Base-by-base conservation (phyloP, 1,140 invertebrate genomes). In the Melanaphis sacchari region DNA sequence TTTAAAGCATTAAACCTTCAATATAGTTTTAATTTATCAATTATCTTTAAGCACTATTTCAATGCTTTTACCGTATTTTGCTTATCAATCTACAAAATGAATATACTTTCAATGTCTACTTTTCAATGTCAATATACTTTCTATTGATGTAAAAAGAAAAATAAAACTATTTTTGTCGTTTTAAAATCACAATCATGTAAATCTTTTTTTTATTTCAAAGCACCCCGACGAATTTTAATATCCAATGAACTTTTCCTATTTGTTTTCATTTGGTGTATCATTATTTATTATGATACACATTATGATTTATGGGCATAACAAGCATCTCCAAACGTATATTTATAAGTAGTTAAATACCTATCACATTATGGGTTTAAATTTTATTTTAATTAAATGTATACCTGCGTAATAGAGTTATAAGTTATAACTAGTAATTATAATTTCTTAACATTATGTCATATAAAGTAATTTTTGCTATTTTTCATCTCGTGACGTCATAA, bases 121-220 rank as follows among this genome's bases (percentile, higher is more conserved):
- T n/a, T n/a, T n/a, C n/a, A n/a, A n/a, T n/a, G n/a, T n/a, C n/a
- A n/a, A n/a, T 66, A 6, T n/a, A 66, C 31, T n/a, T n/a, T n/a
- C 59, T 15, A 76, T 76, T 36, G 15, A 76, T 76, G 31, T 5
- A 76, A n/a, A 76, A 2, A 76, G 59, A 76, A 66, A 59, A 76
- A 76, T 76, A 76, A 76, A 76, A 76, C 59, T 15, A 31, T 76
- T 76, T 76, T 66, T 66, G 59, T 66, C 59, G 15, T 66, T 66
- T 76, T 76, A 36, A 76, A 76, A 76, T 76, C 59, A n/a, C 59
- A 76, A 76, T n/a, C 59, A n/a, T 76, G 59, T n/a, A 76, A n/a
- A n/a, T 15, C 31, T 3, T 2, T 76, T 76, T 76, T 76, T 76
- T n/a, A 66, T 76, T 76, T 76, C 59, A 76, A 76, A 76, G 31